Evolutionary conservation across 2,113 vertebrate species (phyloP).

Genomic region (Taurulus bubalis): DNA sequence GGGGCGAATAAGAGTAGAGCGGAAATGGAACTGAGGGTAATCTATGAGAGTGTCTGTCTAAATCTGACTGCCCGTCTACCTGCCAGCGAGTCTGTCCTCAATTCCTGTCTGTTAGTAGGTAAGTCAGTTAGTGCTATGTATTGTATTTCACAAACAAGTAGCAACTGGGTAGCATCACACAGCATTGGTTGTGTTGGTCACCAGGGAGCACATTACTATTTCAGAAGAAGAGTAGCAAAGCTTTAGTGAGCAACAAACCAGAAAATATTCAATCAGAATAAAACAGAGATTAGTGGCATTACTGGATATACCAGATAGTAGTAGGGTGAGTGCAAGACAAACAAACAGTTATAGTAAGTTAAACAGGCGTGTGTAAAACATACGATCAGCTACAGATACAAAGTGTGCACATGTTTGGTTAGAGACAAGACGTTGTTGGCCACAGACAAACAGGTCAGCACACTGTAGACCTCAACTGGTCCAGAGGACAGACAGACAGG

Average conservation of each 20-base stretch:
- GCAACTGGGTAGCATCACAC: slow-evolving; percentile 23
- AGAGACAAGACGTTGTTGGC: slow-evolving; percentile 45
- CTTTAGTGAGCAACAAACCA: slow-evolving; percentile 29
- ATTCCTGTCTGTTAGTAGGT: slow-evolving; percentile 43
- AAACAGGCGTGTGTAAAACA: background rate
- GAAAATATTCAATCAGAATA: slow-evolving; percentile 30
- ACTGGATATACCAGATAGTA: slow-evolving; percentile 17
- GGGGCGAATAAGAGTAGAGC: background rate
- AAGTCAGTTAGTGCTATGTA: slow-evolving; percentile 35
- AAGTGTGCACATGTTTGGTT: slow-evolving; percentile 30
- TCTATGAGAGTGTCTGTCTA: slow-evolving; percentile 65
- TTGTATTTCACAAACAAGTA: slow-evolving; percentile 40
- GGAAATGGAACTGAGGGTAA: slow-evolving; percentile 14
- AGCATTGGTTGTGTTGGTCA: slow-evolving; percentile 31
- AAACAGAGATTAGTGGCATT: slow-evolving; percentile 25
- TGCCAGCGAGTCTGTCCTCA: slow-evolving; percentile 72
- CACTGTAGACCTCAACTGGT: slow-evolving; percentile 50
- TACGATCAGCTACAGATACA: slow-evolving; percentile 41
- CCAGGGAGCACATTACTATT: slow-evolving; percentile 14
- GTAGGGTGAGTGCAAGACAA: slow-evolving; percentile 20
- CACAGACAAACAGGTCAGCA: slow-evolving; percentile 70
- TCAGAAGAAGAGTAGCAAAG: slow-evolving; percentile 27
- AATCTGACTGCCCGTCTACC: slow-evolving; percentile 72
- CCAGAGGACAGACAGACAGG: slow-evolving; percentile 77
- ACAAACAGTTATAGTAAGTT: slow-evolving; percentile 15